Evolutionary conservation across 2,888 invertebrate genomes (phyloP), one percentile per base, ranked within the genome.

Genomic region (Phrixothrix hirtus): DNA sequence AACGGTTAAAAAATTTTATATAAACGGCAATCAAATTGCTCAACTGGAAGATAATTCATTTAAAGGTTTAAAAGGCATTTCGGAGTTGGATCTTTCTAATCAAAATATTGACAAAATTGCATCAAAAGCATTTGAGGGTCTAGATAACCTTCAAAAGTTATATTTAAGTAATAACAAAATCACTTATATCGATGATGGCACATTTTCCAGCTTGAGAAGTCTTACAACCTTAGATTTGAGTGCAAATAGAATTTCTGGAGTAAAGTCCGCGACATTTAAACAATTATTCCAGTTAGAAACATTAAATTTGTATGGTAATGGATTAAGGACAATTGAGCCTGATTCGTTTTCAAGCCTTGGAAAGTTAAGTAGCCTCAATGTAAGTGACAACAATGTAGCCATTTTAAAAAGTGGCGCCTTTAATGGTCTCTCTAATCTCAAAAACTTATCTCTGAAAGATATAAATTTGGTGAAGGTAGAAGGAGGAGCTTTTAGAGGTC

Each of bases 181-280:
- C 6, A 1, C 2, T 1, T 21, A 1, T 1, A 5, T 45, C 1
- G 16, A 39, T 5, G 5, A 16, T 1, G 35, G 12, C 6, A 17
- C 15, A 0, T 39, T 51, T 14, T 3, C 10, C 1, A 32, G 37
- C 9, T 17, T 42, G 2, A 3, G n/a, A 1, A 10, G 4, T 0
- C 17, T 49, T 6, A 1, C 6, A 2, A n/a, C 12, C 7, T 16
- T 49, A 5, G 43, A 49, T 32, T 43, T 49, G 25, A 49, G 49
- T 25, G 4, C 7, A 3, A 49, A 49, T n/a, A 15, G 3, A 29
- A 36, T 43, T 25, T 0, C 1, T 6, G 31, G 2, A 4, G 5
- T 49, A 15, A 3, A 35, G 9, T n/a, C 35, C 1, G n/a, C 11
- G 13, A 5, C 9, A 1, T 49, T 49, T 25, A 1, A 2, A 5